Conservation (phyloP, 35 echinoderm and acorn worm species). For the Apostichopus japonicus region DNA sequence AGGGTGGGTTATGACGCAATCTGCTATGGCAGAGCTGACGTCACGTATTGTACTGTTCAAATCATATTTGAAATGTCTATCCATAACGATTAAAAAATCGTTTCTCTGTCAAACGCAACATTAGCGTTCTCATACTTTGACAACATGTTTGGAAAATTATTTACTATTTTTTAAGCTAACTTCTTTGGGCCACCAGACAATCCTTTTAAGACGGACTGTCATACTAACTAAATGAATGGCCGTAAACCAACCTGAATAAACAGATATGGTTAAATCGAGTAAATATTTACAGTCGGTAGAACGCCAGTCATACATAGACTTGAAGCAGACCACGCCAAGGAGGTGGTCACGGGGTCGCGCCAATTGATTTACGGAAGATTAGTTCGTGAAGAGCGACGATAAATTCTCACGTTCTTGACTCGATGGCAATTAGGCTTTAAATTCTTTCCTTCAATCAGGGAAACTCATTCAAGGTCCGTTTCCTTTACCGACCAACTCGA, state of each 20-base stretch:
- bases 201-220: neutral
- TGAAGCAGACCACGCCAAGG: neutral
- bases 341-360: constrained; percentile 33
- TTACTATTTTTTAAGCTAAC: too few species aligned
- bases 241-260: constrained; percentile 35
- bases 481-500: neutral
- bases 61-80: too few species aligned
- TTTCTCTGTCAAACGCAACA: too few species aligned
- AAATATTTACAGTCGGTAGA: constrained; percentile 38
- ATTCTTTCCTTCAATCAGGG: neutral
- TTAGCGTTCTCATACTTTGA: too few species aligned
- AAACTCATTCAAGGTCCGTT: neutral
- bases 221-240: constrained; percentile 15
- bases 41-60: too few species aligned
- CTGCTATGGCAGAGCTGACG: too few species aligned
- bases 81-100: too few species aligned
- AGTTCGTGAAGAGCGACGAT: constrained; percentile 24
- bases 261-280: constrained; percentile 36
- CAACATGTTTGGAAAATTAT: too few species aligned
- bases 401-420: neutral
- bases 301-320: neutral
- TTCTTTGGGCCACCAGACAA: too few species aligned
- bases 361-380: constrained; percentile 50
- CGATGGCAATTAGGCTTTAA: constrained; percentile 24
- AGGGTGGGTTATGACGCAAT: too few species aligned